Base-by-base conservation (phyloP, 2,113 vertebrate genomes). In the Pycnonotus jocosus region DNA sequence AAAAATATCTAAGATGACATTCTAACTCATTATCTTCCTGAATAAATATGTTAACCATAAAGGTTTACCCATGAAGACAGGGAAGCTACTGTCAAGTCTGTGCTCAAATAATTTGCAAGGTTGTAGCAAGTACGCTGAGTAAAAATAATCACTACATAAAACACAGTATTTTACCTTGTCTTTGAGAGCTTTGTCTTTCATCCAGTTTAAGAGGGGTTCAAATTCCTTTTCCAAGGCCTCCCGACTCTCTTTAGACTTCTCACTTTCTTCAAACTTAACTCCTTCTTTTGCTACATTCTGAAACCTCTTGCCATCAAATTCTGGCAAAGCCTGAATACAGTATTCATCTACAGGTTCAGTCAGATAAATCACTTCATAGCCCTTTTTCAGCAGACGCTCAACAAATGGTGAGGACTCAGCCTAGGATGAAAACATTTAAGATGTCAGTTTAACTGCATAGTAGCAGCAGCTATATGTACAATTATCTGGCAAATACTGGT, bases 241-340 rank as follows among this genome's bases (percentile, higher is more conserved):
- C 48, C 98, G 98, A 87, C 96, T 98, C 96, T 99, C 99, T 93
- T 99, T 99, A 42, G 98, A 98, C 79, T 99, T 99, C 8, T 99
- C 99, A 54, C 98, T 99, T 97, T 99, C 99, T 15, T 99, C 99
- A 90, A 99, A 99, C 57, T 99, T 99, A 44, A 99, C 96, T 8
- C 99, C 99, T 96, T 99, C 99, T 95, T 99, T 99, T 31, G 99
- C 99, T 88, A 99, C 99, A 16, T 99, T 99, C 97, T 99, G 99
- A 97, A 99, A 99, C 57, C 99, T 98, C 95, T 99, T 99, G 53
- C 99, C 99, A 45, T 99, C 99, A 40, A 99, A 99, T 96, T 99
- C 99, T 0, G 99, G 99, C 69, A 99, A 97, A 30, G 99, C 99
- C 97, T 99, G 99, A 93, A 99, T 98, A 88, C 99, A 99, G 97